phyloP scores from a whole-genome alignment of 2,113 vertebrate species.

The Corvus cornix region DNA sequence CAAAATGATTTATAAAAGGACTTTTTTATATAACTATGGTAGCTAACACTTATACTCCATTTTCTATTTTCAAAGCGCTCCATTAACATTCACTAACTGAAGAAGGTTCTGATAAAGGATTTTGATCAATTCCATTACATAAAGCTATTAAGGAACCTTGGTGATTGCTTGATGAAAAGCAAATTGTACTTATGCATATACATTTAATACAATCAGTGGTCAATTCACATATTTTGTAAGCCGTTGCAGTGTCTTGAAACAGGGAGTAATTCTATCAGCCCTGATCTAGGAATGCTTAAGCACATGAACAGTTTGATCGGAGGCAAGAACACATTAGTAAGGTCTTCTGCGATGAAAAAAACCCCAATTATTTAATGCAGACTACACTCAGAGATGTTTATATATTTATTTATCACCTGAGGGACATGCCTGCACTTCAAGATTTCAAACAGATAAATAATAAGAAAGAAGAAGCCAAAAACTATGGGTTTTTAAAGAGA shows the following conservation, averaged over 20 bases:
- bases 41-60: neutral
- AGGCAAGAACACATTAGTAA: neutral
- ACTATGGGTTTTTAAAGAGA: neutral
- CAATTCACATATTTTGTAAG: neutral
- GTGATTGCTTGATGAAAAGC: neutral
- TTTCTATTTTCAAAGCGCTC: conserved; percentile 13
- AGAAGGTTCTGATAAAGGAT: neutral
- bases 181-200: neutral
- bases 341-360: neutral
- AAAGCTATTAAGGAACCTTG: neutral
- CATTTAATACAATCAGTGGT: neutral
- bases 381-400: neutral
- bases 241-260: neutral
- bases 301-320: neutral
- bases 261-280: neutral
- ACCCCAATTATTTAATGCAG: neutral
- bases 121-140: neutral
- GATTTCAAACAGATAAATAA: neutral
- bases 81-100: conserved; percentile 7
- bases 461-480: neutral
- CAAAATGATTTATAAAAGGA: neutral
- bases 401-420: neutral
- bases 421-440: neutral
- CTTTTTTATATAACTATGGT: neutral
- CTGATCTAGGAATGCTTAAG: neutral